phyloP scores from a whole-genome alignment of 2,888 invertebrate genomes.

The Amblyjoppa proteus region DNA sequence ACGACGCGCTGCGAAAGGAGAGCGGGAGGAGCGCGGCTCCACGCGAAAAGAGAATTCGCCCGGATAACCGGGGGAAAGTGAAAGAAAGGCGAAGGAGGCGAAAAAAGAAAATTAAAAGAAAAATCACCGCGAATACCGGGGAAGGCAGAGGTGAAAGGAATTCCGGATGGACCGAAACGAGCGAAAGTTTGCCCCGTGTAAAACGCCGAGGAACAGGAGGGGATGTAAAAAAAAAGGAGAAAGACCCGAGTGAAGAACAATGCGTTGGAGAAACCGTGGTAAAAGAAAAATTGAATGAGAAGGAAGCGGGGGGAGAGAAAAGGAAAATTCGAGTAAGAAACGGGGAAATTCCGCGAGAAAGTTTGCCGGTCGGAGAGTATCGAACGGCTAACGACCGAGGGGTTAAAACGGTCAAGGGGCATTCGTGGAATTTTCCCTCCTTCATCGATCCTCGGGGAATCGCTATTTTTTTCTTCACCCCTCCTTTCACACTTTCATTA shows the following conservation, averaged over 20 bases:
- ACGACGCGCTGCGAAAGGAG: slow-evolving; percentile 29
- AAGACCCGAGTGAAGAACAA: slow-evolving; percentile 16
- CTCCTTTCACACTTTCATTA: slow-evolving; percentile 6
- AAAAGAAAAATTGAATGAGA: slow-evolving; percentile 38
- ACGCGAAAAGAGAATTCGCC: slow-evolving; percentile 8
- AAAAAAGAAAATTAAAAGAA: slow-evolving; percentile 1
- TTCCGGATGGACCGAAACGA: slow-evolving; percentile 44
- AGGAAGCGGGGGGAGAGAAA: background rate
- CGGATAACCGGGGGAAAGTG: slow-evolving; percentile 23
- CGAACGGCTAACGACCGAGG: slow-evolving; percentile 39
- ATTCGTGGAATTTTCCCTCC: slow-evolving; percentile 45
- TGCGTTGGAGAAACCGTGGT: slow-evolving; percentile 1
- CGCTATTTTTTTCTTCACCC: slow-evolving; percentile 20
- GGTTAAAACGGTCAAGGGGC: slow-evolving; percentile 39
- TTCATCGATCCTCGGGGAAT: slow-evolving; percentile 45
- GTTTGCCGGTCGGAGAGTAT: slow-evolving; percentile 33
- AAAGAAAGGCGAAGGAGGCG: background rate
- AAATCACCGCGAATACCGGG: background rate
- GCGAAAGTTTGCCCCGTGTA: slow-evolving; percentile 21
- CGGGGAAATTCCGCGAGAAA: slow-evolving; percentile 49
- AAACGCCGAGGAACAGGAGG: slow-evolving; percentile 19
- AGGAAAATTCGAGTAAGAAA: slow-evolving; percentile 14
- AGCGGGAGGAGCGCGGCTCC: slow-evolving; percentile 31
- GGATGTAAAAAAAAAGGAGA: slow-evolving; percentile 16
- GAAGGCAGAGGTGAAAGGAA: slow-evolving; percentile 34